Evolutionary conservation across 2,888 invertebrate genomes (phyloP).

Genomic region (Pardosa pseudoannulata): DNA sequence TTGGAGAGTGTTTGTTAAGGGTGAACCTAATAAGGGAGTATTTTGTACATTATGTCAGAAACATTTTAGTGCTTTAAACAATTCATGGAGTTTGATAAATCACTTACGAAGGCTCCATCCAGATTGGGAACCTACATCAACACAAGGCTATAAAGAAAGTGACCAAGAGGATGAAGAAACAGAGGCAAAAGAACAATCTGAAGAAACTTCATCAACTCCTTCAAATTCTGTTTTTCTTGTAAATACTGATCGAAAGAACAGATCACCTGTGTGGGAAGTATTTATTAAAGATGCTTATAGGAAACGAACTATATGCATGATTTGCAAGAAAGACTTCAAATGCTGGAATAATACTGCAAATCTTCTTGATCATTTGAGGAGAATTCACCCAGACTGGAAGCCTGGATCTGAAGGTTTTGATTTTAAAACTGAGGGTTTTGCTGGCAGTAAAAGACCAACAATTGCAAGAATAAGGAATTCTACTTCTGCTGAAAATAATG

Average conservation of each 20-base stretch:
- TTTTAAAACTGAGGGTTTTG: neutral
- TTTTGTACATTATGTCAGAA: neutral
- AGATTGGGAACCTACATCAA: neutral
- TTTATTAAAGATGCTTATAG: neutral
- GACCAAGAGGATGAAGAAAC: neutral
- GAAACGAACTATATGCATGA: neutral
- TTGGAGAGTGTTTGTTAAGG: neutral
- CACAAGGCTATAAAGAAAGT: neutral
- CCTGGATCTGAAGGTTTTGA: neutral
- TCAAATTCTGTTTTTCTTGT: neutral
- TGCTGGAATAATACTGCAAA: neutral
- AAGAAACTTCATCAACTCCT: neutral
- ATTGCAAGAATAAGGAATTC: neutral
- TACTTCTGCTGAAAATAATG: neutral
- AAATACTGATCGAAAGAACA: neutral
- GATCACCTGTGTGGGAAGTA: neutral
- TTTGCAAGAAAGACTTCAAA: neutral
- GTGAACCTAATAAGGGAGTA: neutral
- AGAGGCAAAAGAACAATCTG: neutral
- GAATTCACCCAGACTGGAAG: neutral
- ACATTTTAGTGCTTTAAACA: neutral
- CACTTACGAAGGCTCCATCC: neutral
- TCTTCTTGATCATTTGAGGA: neutral
- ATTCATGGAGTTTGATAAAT: neutral
- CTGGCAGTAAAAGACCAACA: neutral